Conservation (phyloP, 2,888 invertebrate species). For the Antheraea assamensis region DNA sequence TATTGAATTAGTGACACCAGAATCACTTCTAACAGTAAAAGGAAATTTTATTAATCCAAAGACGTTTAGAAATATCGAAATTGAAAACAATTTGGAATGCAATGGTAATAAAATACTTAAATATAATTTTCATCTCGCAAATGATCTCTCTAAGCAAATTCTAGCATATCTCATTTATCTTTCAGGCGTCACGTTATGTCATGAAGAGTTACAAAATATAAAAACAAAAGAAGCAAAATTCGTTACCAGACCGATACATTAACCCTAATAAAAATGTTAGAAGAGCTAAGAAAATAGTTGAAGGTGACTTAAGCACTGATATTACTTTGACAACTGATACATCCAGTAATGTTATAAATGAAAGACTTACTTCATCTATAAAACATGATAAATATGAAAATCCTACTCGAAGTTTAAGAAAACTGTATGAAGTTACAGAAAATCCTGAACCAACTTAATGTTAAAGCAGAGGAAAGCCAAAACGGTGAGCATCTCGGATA, state of each 20-base stretch:
- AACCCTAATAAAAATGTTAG: conserved; percentile 20
- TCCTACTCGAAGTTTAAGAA: conserved; percentile 4
- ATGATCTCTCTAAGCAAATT: background rate
- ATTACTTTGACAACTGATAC: background rate
- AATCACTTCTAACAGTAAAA: background rate
- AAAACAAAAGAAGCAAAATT: background rate
- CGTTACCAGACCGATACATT: background rate
- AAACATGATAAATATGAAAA: conserved; percentile 7
- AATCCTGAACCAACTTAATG: conserved; percentile 26
- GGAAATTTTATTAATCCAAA: background rate
- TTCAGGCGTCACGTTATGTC: conserved; percentile 7
- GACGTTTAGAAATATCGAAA: background rate
- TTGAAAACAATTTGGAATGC: background rate
- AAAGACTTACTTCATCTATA: background rate
- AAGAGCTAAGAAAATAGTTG: conserved; percentile 27
- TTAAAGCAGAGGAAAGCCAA: conserved; percentile 26
- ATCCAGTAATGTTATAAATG: background rate
- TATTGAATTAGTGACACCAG: conserved; percentile 2
- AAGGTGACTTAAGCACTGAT: conserved; percentile 8
- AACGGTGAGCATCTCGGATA: conserved; percentile 29
- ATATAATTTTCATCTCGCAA: conserved; percentile 16
- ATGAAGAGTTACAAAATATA: background rate
- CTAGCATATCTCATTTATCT: conserved; percentile 15
- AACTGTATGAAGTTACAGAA: conserved; percentile 53
- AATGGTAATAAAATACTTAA: conserved; percentile 13